Evolutionary conservation across 2,113 vertebrate genomes (phyloP), one percentile per base, ranked within the genome.

Genomic region (Columba livia): DNA sequence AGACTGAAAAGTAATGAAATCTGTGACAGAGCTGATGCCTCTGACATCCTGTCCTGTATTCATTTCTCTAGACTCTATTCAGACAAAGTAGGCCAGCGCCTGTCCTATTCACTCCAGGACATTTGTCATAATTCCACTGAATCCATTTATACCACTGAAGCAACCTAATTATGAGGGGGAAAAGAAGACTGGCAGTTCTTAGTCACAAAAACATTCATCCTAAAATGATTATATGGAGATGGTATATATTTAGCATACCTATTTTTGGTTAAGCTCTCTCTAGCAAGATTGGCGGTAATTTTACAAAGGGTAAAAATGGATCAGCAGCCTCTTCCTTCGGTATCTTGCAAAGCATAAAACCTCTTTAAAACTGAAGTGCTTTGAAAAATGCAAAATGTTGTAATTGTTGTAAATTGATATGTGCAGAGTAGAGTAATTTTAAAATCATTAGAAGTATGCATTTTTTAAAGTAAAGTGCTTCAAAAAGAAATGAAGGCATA

Each of bases 321-420:
- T 96, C 94, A 79, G 83, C 79, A 70, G 54, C 72, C 75, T 94
- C 91, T 97, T 97, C 89, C 79, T 89, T 94, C 58, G 2, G 53
- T 96, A 77, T 96, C 66, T 95, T 93, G 85, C 31, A 3, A 94
- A 96, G 96, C 93, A 96, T 85, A 94, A 94, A 96, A 70, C 74
- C 87, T 97, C 91, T 97, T 96, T 96, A 96, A 97, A 97, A 84
- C 51, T 96, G 64, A 96, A 97, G 93, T 95, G 95, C 93, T 97
- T 96, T 96, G 89, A 88, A 93, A 97, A 97, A 95, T 93, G 88
- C 96, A 97, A 95, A 96, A 97, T 94, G 96, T 97, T 97, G 95
- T 97, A 97, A 97, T 97, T 94, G 95, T 97, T 95, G 79, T 96
- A 98, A 98, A 98, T 98, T 98, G 97, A 91, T 96, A 97, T 97